A percentile compares a stretch with the other conserved stretches of the same genome.
Evolutionary conservation across 2,113 vertebrate genomes (phyloP).

Genomic region (Gopherus evgoodei): DNA sequence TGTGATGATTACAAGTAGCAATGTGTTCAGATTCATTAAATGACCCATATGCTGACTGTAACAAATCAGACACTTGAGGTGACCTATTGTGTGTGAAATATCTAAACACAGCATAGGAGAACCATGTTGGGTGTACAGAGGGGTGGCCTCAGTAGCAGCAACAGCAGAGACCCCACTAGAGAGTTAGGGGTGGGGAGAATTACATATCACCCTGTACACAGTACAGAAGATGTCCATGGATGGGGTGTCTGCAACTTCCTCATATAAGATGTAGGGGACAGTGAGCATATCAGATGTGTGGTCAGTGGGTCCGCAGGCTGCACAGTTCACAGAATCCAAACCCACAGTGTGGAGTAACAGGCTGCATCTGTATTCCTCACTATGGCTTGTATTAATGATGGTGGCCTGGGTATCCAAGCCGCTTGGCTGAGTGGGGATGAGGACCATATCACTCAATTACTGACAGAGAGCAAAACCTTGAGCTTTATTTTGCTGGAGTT

Average conservation of each 20-base stretch:
- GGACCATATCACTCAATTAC: background rate
- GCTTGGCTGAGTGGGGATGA: background rate
- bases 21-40: background rate
- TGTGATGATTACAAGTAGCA: background rate
- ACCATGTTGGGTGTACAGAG: background rate
- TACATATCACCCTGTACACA: background rate
- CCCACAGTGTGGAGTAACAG: background rate
- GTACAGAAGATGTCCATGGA: background rate
- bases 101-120: background rate
- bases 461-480: background rate
- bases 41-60: background rate
- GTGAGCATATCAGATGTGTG: background rate
- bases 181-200: background rate
- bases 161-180: background rate
- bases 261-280: background rate
- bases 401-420: background rate
- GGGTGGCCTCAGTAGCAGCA: background rate
- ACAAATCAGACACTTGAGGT: background rate
- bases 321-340: constrained; percentile 7
- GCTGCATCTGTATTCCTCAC: background rate
- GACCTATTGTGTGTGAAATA: background rate
- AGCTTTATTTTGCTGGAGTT: background rate
- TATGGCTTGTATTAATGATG: background rate
- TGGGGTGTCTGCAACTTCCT: background rate
- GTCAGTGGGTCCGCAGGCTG: background rate